A percentile compares a stretch with the other conserved stretches of the same genome.
phyloP scores from a whole-genome alignment of 2,888 invertebrate genomes.

The Parnassius mnemosyne region DNA sequence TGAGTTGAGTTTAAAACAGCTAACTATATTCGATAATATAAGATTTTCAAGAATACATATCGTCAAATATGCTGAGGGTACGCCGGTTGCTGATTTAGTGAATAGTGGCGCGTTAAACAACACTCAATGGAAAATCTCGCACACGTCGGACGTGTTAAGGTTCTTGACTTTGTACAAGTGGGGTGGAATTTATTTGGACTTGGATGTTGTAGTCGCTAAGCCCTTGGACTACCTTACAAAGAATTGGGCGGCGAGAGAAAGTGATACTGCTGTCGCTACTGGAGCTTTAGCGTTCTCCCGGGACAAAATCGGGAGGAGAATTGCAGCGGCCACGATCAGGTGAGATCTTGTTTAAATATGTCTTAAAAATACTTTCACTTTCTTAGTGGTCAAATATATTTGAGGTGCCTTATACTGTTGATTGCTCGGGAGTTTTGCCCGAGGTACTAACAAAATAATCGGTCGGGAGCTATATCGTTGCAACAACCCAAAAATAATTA shows the following conservation, averaged over 20 bases:
- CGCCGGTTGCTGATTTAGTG: conserved; percentile 81
- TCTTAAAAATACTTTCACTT: too few relatives aligned
- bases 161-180: conserved; percentile 86
- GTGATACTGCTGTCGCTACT: conserved; percentile 80
- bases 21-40: conserved; percentile 72
- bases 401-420: too few relatives aligned
- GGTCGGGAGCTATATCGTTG: too few relatives aligned
- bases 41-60: conserved; percentile 73
- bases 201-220: conserved; percentile 86
- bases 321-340: conserved; percentile 41
- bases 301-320: conserved; percentile 41
- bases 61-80: conserved; percentile 71
- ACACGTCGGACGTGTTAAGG: conserved; percentile 84
- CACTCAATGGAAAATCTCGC: conserved; percentile 79
- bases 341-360: conserved; percentile 26
- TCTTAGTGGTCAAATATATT: too few relatives aligned
- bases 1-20: conserved; percentile 39
- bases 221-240: conserved; percentile 73
- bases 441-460: too few relatives aligned
- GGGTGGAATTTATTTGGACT: conserved; percentile 88
- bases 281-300: conserved; percentile 83
- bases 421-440: too few relatives aligned
- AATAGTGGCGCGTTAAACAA: conserved; percentile 63
- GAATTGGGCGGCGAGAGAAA: conserved; percentile 84
- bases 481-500: too few relatives aligned